Percentiles rank a stretch among this genome's conserved stretches.
Conservation (phyloP, 2,888 invertebrate species). For the Archaeoteleia sp. region DNA sequence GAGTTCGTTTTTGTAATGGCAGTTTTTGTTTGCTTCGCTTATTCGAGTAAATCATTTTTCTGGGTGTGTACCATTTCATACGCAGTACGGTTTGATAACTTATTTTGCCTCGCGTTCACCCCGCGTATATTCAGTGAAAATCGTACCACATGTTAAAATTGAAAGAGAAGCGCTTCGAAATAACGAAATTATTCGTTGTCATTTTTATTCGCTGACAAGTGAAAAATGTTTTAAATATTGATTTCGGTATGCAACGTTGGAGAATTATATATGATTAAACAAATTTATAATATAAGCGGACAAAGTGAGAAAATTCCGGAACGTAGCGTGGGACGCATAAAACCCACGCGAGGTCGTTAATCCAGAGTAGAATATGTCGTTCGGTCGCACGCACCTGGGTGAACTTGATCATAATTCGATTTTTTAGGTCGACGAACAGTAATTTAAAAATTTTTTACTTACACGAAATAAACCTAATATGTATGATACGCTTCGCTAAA, state of each 20-base stretch:
- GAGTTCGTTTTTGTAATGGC: slow-evolving; percentile 43
- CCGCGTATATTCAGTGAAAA: too few species aligned
- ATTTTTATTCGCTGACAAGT: too few species aligned
- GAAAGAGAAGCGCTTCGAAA: too few species aligned
- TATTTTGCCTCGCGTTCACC: too few species aligned
- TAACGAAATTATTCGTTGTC: too few species aligned
- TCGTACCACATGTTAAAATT: too few species aligned
- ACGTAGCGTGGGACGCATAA: slow-evolving; percentile 30
- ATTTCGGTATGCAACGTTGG: slow-evolving; percentile 23
- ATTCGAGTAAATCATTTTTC: slow-evolving; percentile 44
- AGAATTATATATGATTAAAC: slow-evolving; percentile 34
- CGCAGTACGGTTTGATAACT: too few species aligned
- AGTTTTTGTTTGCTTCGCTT: slow-evolving; percentile 34
- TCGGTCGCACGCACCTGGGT: slow-evolving; percentile 39
- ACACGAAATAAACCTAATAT: slow-evolving; percentile 15
- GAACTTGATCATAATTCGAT: slow-evolving; percentile 43
- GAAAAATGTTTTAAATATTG: too few species aligned
- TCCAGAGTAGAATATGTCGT: slow-evolving; percentile 44
- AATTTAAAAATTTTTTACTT: slow-evolving; percentile 24
- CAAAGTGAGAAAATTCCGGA: slow-evolving; percentile 34
- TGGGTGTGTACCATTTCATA: slow-evolving; percentile 28
- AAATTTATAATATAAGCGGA: slow-evolving; percentile 21
- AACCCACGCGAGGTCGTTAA: slow-evolving; percentile 49
- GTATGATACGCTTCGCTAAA: slow-evolving; percentile 13
- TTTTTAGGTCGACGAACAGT: slow-evolving; percentile 30